phyloP scores from a whole-genome alignment of 1,140 invertebrate species.

The Aphelenchoides besseyi region DNA sequence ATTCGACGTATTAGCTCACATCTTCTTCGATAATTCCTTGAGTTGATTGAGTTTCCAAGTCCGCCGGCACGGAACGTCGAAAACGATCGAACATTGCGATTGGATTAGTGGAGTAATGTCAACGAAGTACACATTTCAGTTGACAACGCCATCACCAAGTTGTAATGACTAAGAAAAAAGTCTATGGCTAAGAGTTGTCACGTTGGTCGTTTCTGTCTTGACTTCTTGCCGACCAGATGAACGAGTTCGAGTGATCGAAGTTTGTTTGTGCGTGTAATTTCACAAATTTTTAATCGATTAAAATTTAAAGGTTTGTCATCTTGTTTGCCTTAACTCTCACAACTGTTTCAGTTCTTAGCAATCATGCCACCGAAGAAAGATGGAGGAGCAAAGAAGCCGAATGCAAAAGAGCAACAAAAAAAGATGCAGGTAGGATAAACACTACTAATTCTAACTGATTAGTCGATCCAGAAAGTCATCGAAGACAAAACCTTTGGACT shows the following conservation, averaged over 20 bases:
- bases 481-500: constrained; percentile 99
- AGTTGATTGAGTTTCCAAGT: constrained; percentile 21
- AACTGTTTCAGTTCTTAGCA: too few relatives aligned
- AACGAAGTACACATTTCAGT: too few relatives aligned
- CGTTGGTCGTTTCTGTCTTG: too few relatives aligned
- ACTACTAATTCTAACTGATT: too few relatives aligned
- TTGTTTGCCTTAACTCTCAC: background rate
- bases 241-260: background rate
- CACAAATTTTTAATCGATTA: background rate
- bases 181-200: too few relatives aligned
- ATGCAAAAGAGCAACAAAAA: constrained; percentile 56
- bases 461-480: constrained; percentile 59
- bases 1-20: background rate
- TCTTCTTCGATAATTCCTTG: constrained; percentile 7
- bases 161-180: too few relatives aligned
- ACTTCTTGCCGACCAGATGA: constrained; percentile 3
- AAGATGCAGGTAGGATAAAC: too few relatives aligned
- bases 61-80: constrained; percentile 8
- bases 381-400: constrained; percentile 33
- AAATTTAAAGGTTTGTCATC: background rate
- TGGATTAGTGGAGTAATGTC: constrained; percentile 12
- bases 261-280: background rate
- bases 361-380: constrained; percentile 57
- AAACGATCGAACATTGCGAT: constrained; percentile 33
- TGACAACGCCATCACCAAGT: too few relatives aligned